These are phyloP conservation scores for Nipponia nippon DNA, from an alignment of 2,113 vertebrate genomes.

Conservation along the genomic window DNA sequence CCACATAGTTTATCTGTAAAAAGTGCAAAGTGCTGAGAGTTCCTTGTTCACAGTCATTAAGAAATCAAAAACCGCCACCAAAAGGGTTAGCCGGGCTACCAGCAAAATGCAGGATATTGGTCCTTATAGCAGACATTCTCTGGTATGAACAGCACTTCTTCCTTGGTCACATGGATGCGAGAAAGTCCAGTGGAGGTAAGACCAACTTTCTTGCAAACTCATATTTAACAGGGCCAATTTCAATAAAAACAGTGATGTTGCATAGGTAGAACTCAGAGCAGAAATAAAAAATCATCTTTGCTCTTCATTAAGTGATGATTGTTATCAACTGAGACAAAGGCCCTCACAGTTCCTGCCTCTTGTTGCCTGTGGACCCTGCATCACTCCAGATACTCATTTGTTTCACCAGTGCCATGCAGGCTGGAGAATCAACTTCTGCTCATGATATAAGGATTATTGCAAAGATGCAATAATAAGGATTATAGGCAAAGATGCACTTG, in stretches of 20 bases:
- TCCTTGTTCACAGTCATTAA: background rate
- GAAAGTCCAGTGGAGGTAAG: background rate
- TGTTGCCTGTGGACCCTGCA: background rate
- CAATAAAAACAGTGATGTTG: background rate
- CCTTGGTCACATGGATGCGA: background rate
- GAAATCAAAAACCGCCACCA: background rate
- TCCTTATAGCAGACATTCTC: background rate
- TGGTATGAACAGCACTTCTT: background rate
- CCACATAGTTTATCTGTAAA: background rate
- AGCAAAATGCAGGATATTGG: background rate
- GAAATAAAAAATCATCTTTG: background rate
- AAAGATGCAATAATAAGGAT: background rate
- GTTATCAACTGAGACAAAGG: background rate
- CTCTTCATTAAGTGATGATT: background rate
- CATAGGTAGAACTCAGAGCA: fast-evolving
- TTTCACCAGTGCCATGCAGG: background rate
- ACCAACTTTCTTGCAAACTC: background rate
- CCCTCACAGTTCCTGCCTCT: background rate
- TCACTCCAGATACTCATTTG: background rate
- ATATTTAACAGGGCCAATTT: background rate
- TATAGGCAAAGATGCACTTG: background rate
- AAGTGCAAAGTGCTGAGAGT: background rate
- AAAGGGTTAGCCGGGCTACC: background rate
- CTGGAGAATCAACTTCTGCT: background rate
- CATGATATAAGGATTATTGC: background rate